Evolutionary conservation across 2,113 vertebrate genomes (phyloP), one percentile per base, ranked within the genome.

Genomic region (Oreochromis tanganicae): DNA sequence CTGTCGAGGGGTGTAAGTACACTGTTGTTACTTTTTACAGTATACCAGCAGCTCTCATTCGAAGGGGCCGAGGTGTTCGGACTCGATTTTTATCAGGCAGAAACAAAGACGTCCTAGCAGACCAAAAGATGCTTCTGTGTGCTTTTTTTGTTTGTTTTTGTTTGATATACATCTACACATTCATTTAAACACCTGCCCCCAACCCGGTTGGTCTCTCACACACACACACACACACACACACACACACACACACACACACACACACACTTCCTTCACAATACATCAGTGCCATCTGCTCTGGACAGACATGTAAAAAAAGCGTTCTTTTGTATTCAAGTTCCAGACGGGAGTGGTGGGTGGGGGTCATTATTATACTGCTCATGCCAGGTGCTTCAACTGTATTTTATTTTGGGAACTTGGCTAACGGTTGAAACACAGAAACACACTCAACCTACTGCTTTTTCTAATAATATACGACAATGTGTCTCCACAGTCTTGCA

Each of bases 391-490:
- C 88, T 88, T 89, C 54, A 86, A 91, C 85, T 92, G 84, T 88
- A 86, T 85, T 82, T 81, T 68, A 80, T 89, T 90, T 84, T 63
- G 84, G 66, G 43, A 75, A 81, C 87, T 90, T 88, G 66, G 66
- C 85, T 50, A 34, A n/a, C 57, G 6, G 24, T 79, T 61, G n/a
- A 88, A 29, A 87, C 71, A 57, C 29, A 89, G 21, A 87, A 68
- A 79, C 10, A 83, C 17, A 84, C n/a, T 85, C 27, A 71, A 36
- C 13, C 34, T 6, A 14, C 56, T 57, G 73, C 36, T 97, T 94
- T 97, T 97, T 93, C 97, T 96, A 38, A 3, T 97, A 96, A 61
- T 93, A 94, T 55, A 95, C 83, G 56, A 98, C 92, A 13, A 96
- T 95, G 66, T 98, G 97, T 85, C 55, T 81, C 71, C 24, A 80